Percentiles rank a stretch among this genome's conserved stretches.
These are phyloP conservation scores for Drosophila aldrichi DNA, from an alignment of 2,888 invertebrate genomes.

Conservation along the genomic window DNA sequence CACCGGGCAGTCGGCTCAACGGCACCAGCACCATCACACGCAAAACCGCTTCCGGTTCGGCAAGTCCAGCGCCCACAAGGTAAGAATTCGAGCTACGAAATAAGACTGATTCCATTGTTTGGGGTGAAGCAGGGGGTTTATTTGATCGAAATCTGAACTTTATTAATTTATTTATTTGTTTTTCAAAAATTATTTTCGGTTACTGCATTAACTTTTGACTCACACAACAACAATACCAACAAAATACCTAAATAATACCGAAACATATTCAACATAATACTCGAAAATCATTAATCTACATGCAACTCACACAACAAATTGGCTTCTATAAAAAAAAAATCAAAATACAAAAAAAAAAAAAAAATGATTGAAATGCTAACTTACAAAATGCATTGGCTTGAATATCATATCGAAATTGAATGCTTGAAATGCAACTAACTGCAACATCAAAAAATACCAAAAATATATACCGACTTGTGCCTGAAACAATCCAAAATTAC, in stretches of 20 bases:
- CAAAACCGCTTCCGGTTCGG: conserved; percentile 91
- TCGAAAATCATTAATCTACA: conserved; percentile 26
- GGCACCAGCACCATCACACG: conserved; percentile 87
- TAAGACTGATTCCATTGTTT: not conserved
- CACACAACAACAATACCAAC: conserved; percentile 50
- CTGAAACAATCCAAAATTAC: conserved; percentile 50
- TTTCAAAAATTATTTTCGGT: conserved; percentile 71
- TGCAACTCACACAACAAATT: conserved; percentile 38
- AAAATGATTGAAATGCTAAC: conserved; percentile 56
- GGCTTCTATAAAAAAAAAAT: conserved; percentile 24
- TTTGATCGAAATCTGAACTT: conserved; percentile 21
- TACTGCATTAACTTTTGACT: conserved; percentile 72
- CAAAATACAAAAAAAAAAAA: conserved; percentile 12
- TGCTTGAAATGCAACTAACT: conserved; percentile 71
- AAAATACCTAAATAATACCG: conserved; percentile 13
- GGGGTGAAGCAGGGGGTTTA: conserved; percentile 19
- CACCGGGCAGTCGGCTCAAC: conserved; percentile 86
- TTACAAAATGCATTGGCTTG: conserved; percentile 61
- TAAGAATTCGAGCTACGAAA: conserved; percentile 78
- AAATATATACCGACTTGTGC: conserved; percentile 49
- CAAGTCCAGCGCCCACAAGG: conserved; percentile 92
- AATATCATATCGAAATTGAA: conserved; percentile 50
- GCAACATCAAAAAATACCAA: conserved; percentile 52
- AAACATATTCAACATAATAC: conserved; percentile 31
- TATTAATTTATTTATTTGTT: conserved; percentile 70